phyloP scores from a whole-genome alignment of 2,797 vertebrate species.

The Sebastes jordani region DNA sequence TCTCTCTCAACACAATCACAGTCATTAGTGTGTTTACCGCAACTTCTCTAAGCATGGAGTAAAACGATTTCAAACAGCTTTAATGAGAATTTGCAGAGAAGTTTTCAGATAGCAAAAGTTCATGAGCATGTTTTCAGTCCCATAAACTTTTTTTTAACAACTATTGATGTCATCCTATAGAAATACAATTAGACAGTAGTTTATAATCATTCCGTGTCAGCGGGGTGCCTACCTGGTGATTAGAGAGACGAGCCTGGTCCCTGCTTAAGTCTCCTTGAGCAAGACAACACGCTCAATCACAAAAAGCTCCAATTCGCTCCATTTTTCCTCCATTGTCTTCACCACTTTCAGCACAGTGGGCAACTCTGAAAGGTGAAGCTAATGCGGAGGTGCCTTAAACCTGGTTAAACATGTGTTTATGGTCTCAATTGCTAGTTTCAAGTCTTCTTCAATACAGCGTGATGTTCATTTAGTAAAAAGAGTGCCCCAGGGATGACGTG shows the following conservation, averaged over 20 bases:
- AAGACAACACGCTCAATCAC: neutral
- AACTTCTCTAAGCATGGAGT: slow-evolving; percentile 48
- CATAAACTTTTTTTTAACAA: slow-evolving; percentile 46
- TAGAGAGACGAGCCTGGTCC: neutral
- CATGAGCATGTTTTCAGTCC: slow-evolving; percentile 44
- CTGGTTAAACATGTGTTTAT: too few species aligned
- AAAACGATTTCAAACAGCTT: slow-evolving; percentile 59
- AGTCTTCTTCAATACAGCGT: too few species aligned
- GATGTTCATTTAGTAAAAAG: too few species aligned
- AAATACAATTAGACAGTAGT: slow-evolving; percentile 59
- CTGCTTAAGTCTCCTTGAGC: slow-evolving; percentile 12
- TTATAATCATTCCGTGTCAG: slow-evolving; percentile 54
- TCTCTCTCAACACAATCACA: slow-evolving; percentile 43
- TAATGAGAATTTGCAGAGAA: slow-evolving; percentile 73
- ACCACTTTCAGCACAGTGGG: neutral
- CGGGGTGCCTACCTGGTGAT: slow-evolving; percentile 18
- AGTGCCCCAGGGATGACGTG: too few species aligned
- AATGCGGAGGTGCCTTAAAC: too few species aligned
- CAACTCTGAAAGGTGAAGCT: too few species aligned
- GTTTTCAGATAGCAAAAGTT: slow-evolving; percentile 65
- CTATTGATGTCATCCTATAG: slow-evolving; percentile 47
- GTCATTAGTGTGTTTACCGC: slow-evolving; percentile 77
- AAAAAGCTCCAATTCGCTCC: neutral
- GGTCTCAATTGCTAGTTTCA: too few species aligned
- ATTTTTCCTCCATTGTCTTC: neutral